Base-by-base conservation (phyloP, 2,113 vertebrate species). In the Urocitellus parryii region DNA sequence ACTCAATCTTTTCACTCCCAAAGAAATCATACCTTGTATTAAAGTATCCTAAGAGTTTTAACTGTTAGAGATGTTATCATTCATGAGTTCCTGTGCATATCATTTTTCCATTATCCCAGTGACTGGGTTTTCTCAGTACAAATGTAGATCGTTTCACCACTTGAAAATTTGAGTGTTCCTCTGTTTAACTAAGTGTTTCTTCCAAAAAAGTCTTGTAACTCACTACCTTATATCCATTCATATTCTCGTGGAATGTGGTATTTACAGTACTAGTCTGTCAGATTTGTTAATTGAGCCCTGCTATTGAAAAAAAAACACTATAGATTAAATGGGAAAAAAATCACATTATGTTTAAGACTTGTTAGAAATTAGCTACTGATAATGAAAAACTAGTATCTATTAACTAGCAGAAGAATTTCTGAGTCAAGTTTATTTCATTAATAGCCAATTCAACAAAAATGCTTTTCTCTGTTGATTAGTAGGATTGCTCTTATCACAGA, bases 11-110 rank as follows among this genome's bases (percentile, higher is more conserved):
- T 92, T 81, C 51, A 25, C 63, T 29, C 34, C 5, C 37, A 93
- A 95, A 93, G 85, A 95, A 97, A 91, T 96, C 51, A 96, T 63
- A 88, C 73, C 37, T 85, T 37, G 24, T 90, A 79, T 96, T 96
- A 94, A 86, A 94, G 90, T 74, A 96, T 73, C 84, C 27, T 77
- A 56, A 92, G 24, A 29, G 85, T 72, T 97, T 94, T 93, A 96
- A 84, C 91, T 96, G 72, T 93, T 95, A 93, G 39, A 27, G 48
- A 82, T 90, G 73, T 91, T 85, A 68, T 95, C 89, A 87, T 94
- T 97, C 93, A 45, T 86, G 56, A 65, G 42, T 86, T 83, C 70
- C 58, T 88, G 29, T 87, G 65, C 45, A 68, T 87, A 48, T 72
- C 51, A 63, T 88, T 81, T 97, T 25, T 89, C n/a, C 13, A 18